These are phyloP conservation scores for Chrysolina haemoptera DNA, from an alignment of 2,888 invertebrate species.

Conservation along the genomic window DNA sequence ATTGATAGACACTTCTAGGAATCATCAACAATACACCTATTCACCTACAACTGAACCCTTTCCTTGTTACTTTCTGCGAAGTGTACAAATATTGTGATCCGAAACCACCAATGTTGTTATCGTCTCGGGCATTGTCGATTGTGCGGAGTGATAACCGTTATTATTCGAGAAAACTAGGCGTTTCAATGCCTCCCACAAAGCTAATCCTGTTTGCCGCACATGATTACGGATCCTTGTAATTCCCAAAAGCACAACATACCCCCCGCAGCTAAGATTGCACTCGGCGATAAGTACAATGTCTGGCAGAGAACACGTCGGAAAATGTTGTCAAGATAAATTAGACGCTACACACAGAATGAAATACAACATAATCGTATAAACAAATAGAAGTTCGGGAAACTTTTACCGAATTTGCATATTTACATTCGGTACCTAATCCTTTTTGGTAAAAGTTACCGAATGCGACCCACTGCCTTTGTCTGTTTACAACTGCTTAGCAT, in stretches of 20 bases:
- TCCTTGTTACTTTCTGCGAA: constrained; percentile 6
- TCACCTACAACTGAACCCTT: constrained; percentile 11
- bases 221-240: constrained; percentile 42
- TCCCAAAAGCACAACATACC: constrained; percentile 5
- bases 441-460: constrained; percentile 49
- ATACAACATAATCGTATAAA: constrained; percentile 56
- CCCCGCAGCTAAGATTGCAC: constrained; percentile 16
- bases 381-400: constrained; percentile 56
- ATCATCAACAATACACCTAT: background rate
- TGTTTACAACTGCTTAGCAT: constrained; percentile 53
- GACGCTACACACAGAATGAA: constrained; percentile 42
- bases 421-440: constrained; percentile 58
- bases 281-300: constrained; percentile 14
- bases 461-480: constrained; percentile 40
- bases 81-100: constrained; percentile 11
- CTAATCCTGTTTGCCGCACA: constrained; percentile 44
- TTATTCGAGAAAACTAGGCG: constrained; percentile 33
- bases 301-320: constrained; percentile 5
- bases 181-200: constrained; percentile 32
- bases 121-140: constrained; percentile 11
- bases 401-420: constrained; percentile 60
- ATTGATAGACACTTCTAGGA: background rate
- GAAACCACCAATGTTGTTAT: constrained; percentile 1
- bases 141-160: constrained; percentile 33
- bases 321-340: constrained; percentile 33